Conservation (phyloP, 37 sponge, comb jelly and placozoan species). For the Diacarnus erythraeanus region DNA sequence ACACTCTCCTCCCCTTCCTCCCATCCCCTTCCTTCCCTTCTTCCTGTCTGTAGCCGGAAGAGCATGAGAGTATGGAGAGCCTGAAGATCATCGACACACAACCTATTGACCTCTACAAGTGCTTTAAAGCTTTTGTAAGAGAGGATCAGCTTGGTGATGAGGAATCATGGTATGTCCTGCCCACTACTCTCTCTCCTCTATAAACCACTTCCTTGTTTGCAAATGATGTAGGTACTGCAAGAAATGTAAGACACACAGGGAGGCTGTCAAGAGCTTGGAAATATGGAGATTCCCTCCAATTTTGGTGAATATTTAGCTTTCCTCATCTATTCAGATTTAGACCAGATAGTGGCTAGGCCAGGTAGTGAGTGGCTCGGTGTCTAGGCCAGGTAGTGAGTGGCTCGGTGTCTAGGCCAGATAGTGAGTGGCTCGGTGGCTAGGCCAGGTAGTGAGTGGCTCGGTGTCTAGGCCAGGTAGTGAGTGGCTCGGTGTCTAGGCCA, state of each 20-base stretch:
- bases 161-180: conserved; percentile 83
- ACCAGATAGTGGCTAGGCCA: background rate
- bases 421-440: too few relatives aligned
- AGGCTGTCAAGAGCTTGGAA: conserved; percentile 91
- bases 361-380: too few relatives aligned
- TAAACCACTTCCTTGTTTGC: background rate
- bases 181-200: background rate
- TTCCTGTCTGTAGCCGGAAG: conserved; percentile 61
- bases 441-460: too few relatives aligned
- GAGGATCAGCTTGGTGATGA: conserved; percentile 97
- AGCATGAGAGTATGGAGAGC: conserved; percentile 75
- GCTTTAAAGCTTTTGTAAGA: conserved; percentile 90
- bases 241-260: conserved; percentile 77
- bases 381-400: too few relatives aligned
- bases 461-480: too few relatives aligned
- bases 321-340: background rate
- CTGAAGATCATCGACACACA: conserved; percentile 54
- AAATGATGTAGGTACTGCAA: conserved; percentile 86
- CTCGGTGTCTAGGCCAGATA: too few relatives aligned
- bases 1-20: conserved; percentile 8
- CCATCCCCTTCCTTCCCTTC: background rate
- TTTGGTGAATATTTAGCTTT: conserved; percentile 82
- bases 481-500: too few relatives aligned
- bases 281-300: conserved; percentile 97
- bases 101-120: conserved; percentile 86